Evolutionary conservation across 2,888 invertebrate species (phyloP), one percentile per base, ranked within the genome.

Genomic region (Heteromyza rotundicornis): DNA sequence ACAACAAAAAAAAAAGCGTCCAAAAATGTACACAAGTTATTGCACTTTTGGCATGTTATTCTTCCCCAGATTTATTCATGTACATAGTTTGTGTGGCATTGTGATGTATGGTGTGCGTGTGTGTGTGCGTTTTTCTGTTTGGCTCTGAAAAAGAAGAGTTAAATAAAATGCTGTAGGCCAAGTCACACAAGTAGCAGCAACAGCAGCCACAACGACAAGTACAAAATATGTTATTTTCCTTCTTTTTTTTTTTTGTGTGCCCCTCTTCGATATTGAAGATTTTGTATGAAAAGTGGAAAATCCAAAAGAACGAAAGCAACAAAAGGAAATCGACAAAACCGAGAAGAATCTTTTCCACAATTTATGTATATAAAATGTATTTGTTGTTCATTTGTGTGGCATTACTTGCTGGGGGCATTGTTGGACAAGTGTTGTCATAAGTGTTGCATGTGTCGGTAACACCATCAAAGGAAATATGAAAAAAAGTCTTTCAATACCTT

Each of bases 21-120:
- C 19, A 20, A 47, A n/a, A n/a, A 20, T 20, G 47, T 8, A 47
- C 47, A 47, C 17, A 47, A 47, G 47, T 47, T 47, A 47, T 47
- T 47, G 47, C 47, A 47, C 17, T 47, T 47, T 20, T 47, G 47
- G 19, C 47, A 47, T 47, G 47, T 47, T 47, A n/a, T n/a, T n/a
- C n/a, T n/a, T n/a, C 19, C 19, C 19, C 47, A 47, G 47, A 47
- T 47, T 47, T 47, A 47, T 47, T 19, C 20, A 20, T 19, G 47
- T 14, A 40, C n/a, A n/a, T 14, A 47, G 40, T 40, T 32, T 32
- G 7, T 14, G 16, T 19, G 47, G 14, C 47, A 20, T 19, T 12
- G 10, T 8, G 8, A 40, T 40, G 40, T 40, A 8, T 40, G 10
- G 40, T 40, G 14, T 40, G 3, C n/a, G 40, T 40, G n/a, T 40